These are phyloP conservation scores for Endomychus coccineus DNA, from an alignment of 2,888 invertebrate genomes.

Conservation along the genomic window DNA sequence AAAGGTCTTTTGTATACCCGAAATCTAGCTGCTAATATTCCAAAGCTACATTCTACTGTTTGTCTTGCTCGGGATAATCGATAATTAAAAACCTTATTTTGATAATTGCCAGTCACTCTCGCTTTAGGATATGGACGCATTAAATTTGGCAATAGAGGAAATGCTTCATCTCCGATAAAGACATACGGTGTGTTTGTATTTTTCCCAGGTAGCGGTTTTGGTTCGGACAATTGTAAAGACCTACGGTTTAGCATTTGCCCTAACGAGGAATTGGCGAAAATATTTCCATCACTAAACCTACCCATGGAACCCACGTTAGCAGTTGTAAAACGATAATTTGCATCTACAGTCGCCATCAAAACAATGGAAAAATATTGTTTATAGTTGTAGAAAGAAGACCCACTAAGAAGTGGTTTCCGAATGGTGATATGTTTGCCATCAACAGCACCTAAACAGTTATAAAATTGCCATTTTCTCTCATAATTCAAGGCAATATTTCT, in stretches of 20 bases:
- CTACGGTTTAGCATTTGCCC: constrained; percentile 7
- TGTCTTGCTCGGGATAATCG: constrained; percentile 19
- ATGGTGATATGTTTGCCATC: constrained; percentile 30
- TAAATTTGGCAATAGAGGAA: constrained; percentile 21
- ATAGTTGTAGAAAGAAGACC: constrained; percentile 30
- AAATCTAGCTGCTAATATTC: constrained; percentile 21
- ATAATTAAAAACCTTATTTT: no score
- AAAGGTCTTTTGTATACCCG: constrained; percentile 18
- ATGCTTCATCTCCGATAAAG: constrained; percentile 22
- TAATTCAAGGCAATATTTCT: constrained; percentile 25
- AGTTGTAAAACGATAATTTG: constrained; percentile 27
- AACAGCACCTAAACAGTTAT: constrained; percentile 26
- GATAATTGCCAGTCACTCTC: no score
- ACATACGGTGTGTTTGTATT: constrained; percentile 17
- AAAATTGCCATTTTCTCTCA: constrained; percentile 28
- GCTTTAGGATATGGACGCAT: constrained; percentile 23
- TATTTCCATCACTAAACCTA: constrained; percentile 27
- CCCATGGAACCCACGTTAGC: constrained; percentile 28
- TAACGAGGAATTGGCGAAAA: constrained; percentile 24
- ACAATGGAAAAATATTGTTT: constrained; percentile 29
- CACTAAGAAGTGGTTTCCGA: constrained; percentile 25
- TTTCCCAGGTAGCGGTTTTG: constrained; percentile 12
- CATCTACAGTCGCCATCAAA: constrained; percentile 27
- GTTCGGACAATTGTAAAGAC: neutral
- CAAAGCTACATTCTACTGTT: constrained; percentile 19